Base-by-base conservation (phyloP, 2,113 vertebrate genomes). In the Microcebus tavaratra region DNA sequence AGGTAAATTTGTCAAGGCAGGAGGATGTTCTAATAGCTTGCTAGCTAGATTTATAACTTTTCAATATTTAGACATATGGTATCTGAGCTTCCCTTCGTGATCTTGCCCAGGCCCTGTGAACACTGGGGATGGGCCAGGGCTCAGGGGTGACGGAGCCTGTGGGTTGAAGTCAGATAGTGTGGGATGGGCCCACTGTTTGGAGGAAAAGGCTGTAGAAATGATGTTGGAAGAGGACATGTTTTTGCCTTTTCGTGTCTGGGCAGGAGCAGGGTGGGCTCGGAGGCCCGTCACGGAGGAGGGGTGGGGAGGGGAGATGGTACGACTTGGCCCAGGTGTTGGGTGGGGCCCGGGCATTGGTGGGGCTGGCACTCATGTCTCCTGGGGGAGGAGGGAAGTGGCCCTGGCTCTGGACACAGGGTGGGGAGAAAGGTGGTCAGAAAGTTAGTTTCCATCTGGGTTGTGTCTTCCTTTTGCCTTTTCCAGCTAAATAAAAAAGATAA, bases 391-490 rank as follows among this genome's bases (percentile, higher is more conserved):
- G 39, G 11, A 8, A 9, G 70, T 15, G 63, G 21, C 65, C 31
- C 2, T 5, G 10, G 65, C 25, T n/a, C 31, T 23, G 72, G 2
- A 34, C n/a, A 15, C 14, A 1, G 9, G 14, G 5, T 1, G 2
- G 29, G 68, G 45, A n/a, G 4, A 17, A 34, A 45, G 7, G 31
- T 13, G 9, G n/a, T 29, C 72, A 23, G 48, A 55, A 20, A 34
- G 21, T 70, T 5, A 25, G 9, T 50, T 45, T 42, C 29, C 36
- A 20, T 50, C 45, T 65, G 42, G 8, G 2, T 23, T 8, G 4
- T 57, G 31, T 20, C 15, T 10, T 29, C 48, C 31, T 36, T 61
- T n/a, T 68, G 48, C 14, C 18, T 75, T 88, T 70, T 27, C 34
- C 11, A 15, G 39, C 31, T 10, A 12, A 59, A 10, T 8, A 3